These are phyloP conservation scores for Aphis gossypii DNA, from an alignment of 1,140 invertebrate species.

Conservation along the genomic window DNA sequence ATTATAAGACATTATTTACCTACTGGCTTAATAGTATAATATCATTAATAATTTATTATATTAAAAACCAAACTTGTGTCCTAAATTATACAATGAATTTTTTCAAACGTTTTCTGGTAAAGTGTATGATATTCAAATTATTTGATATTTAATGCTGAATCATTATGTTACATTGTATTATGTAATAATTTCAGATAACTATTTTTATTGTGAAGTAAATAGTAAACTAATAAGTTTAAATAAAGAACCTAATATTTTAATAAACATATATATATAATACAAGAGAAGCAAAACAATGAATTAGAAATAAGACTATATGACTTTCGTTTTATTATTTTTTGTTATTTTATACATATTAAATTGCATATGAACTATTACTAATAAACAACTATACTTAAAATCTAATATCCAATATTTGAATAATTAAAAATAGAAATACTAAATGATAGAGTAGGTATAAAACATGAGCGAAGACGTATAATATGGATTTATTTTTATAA, in stretches of 20 bases:
- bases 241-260: neutral
- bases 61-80: neutral
- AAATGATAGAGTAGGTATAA: neutral
- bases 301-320: neutral
- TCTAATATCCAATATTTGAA: neutral
- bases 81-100: too few species aligned
- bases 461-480: neutral
- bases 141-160: too few species aligned
- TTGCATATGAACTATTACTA: neutral
- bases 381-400: neutral
- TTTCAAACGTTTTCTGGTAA: too few species aligned
- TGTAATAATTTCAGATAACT: too few species aligned
- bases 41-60: neutral
- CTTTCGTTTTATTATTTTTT: neutral
- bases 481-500: neutral
- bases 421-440: neutral
- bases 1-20: neutral
- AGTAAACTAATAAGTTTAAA: neutral
- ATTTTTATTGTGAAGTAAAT: neutral
- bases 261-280: neutral
- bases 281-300: neutral
- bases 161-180: too few species aligned
- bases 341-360: neutral
- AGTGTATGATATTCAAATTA: too few species aligned
- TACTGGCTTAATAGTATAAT: neutral